A percentile compares a stretch with the other conserved stretches of the same genome.
Evolutionary conservation across 2,113 vertebrate genomes (phyloP).

Genomic region (Pleuronectes platessa): DNA sequence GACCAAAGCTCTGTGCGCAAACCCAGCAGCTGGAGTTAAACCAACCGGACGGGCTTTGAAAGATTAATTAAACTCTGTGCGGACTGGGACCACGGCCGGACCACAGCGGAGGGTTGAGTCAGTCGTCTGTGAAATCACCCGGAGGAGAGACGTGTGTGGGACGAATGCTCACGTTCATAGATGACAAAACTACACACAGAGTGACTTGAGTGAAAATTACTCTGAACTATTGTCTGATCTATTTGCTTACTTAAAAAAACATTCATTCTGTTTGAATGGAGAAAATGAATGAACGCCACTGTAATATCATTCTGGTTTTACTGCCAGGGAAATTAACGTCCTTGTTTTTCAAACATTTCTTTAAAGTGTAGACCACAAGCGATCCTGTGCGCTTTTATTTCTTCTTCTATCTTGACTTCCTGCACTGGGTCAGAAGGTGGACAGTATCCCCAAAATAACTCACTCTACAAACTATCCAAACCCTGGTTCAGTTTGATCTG

Average conservation of each 20-base stretch:
- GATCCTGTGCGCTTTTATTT: no score
- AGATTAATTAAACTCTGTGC: conserved; percentile 44
- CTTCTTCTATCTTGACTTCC: no score
- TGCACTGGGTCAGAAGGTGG: no score
- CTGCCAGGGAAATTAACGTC: no score
- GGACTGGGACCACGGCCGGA: conserved; percentile 14
- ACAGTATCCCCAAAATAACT: no score
- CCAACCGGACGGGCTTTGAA: conserved; percentile 38
- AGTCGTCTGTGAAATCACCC: conserved; percentile 32
- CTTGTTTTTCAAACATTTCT: no score
- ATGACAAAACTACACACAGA: not conserved
- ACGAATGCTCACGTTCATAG: not conserved
- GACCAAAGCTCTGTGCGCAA: not conserved
- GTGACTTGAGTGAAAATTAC: not conserved
- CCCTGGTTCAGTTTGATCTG: no score
- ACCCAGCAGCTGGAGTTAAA: conserved; percentile 26
- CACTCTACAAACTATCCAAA: not conserved
- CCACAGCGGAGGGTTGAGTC: not conserved
- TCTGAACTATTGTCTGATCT: not conserved
- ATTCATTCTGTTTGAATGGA: no score
- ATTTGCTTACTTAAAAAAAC: no score
- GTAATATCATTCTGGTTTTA: no score
- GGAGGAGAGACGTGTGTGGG: not conserved
- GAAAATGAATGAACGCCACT: no score
- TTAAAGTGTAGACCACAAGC: no score